Conservation (phyloP, 2,113 vertebrate species). For the Siniperca chuatsi region DNA sequence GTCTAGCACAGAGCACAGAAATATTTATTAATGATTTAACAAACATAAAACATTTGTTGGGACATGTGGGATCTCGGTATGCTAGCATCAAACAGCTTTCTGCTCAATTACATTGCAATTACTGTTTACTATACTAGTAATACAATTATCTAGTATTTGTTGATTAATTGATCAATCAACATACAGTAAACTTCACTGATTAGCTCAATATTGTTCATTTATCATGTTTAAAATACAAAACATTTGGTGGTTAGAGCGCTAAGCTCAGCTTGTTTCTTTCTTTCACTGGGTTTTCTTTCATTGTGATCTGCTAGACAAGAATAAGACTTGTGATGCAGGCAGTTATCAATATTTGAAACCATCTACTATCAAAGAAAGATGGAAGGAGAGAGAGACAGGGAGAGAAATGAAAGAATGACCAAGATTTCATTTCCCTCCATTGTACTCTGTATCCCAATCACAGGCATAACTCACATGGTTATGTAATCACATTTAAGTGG, state of each 20-base stretch:
- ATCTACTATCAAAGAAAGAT: background rate
- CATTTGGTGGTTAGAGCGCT: background rate
- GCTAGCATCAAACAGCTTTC: background rate
- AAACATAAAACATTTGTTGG: background rate
- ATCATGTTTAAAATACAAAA: background rate
- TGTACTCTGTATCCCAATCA: constrained; percentile 20
- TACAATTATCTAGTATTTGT: background rate
- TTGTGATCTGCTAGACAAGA: background rate
- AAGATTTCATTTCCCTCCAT: constrained; percentile 8
- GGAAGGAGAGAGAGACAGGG: background rate
- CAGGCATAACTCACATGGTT: constrained; percentile 33
- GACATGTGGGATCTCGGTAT: background rate
- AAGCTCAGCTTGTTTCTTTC: background rate
- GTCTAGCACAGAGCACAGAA: background rate
- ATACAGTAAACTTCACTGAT: background rate
- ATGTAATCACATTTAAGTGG: constrained; percentile 53
- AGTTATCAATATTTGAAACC: constrained; percentile 4
- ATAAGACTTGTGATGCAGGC: background rate
- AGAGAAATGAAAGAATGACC: constrained; percentile 12
- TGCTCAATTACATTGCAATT: background rate
- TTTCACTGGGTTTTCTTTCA: background rate
- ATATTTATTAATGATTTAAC: background rate
- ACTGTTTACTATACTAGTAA: background rate
- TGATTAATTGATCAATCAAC: background rate
- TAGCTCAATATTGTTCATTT: background rate